These are phyloP conservation scores for Phocoena sinus DNA, from an alignment of 2,113 vertebrate species.

Conservation along the genomic window DNA sequence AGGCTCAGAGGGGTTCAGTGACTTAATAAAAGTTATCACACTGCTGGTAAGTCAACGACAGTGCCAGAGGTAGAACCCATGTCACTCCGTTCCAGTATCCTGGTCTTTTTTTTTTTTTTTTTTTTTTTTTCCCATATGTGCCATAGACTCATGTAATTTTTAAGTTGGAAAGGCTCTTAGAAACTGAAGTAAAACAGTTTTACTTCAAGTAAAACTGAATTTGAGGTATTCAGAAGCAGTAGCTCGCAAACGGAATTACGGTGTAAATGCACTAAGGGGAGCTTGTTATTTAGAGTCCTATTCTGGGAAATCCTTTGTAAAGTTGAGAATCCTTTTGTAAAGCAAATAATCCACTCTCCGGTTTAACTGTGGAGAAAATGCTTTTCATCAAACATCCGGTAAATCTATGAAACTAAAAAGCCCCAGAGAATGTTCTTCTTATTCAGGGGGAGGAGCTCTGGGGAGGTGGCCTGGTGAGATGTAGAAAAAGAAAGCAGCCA, in stretches of 20 bases:
- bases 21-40: not conserved
- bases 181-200: not conserved
- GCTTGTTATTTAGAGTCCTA: constrained; percentile 36
- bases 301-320: constrained; percentile 54
- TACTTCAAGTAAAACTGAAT: not conserved
- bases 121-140: not conserved
- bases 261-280: not conserved
- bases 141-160: not conserved
- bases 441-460: not conserved
- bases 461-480: not conserved
- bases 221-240: constrained; percentile 1
- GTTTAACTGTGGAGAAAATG: not conserved
- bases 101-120: not conserved
- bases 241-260: constrained; percentile 25
- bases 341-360: constrained; percentile 48
- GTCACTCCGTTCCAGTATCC: not conserved
- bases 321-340: constrained; percentile 48
- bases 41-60: not conserved
- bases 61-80: not conserved
- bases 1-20: not conserved
- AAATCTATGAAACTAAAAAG: not conserved
- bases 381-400: not conserved
- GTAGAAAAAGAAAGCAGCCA: not conserved
- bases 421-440: not conserved
- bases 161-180: not conserved